Evolutionary conservation across 2,888 invertebrate genomes (phyloP).

Genomic region (Trilocha varians): DNA sequence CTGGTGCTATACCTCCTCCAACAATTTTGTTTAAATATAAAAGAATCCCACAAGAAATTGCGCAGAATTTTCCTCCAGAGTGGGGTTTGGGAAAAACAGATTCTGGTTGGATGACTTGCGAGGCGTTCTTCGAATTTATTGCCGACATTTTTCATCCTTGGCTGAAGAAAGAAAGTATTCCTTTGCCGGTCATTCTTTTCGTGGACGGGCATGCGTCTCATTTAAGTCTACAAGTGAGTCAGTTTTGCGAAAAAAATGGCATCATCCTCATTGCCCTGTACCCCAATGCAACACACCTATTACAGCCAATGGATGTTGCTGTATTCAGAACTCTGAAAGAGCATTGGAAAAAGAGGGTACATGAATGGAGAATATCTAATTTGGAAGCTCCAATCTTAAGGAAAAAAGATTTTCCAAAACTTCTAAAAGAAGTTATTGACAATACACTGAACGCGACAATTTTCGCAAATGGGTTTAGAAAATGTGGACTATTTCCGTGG

Average conservation of each 20-base stretch:
- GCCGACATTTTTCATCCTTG: conserved; percentile 34
- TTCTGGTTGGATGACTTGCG: conserved; percentile 42
- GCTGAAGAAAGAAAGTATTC: conserved; percentile 21
- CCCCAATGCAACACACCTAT: conserved; percentile 10
- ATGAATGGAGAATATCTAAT: conserved; percentile 22
- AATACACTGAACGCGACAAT: conserved; percentile 9
- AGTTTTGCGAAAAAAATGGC: conserved; percentile 34
- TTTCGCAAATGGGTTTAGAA: conserved; percentile 20
- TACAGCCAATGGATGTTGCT: conserved; percentile 8
- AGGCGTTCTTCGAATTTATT: conserved; percentile 39
- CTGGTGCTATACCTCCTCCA: conserved; percentile 8
- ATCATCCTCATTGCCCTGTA: conserved; percentile 32
- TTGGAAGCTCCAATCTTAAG: conserved; percentile 15
- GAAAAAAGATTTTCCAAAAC: conserved; percentile 10
- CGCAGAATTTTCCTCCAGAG: conserved; percentile 21
- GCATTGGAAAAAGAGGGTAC: conserved; percentile 21
- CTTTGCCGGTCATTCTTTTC: conserved; percentile 27
- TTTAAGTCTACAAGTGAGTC: conserved; percentile 26
- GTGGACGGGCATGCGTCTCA: conserved; percentile 27
- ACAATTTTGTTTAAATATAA: conserved; percentile 8
- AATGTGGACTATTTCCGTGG: conserved; percentile 17
- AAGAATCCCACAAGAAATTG: conserved; percentile 8
- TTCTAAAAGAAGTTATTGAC: conserved; percentile 16
- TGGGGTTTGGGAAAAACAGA: conserved; percentile 39
- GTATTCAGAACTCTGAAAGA: conserved; percentile 16